These are phyloP conservation scores for Origma solitaria DNA, from an alignment of 2,113 vertebrate genomes.

Conservation along the genomic window DNA sequence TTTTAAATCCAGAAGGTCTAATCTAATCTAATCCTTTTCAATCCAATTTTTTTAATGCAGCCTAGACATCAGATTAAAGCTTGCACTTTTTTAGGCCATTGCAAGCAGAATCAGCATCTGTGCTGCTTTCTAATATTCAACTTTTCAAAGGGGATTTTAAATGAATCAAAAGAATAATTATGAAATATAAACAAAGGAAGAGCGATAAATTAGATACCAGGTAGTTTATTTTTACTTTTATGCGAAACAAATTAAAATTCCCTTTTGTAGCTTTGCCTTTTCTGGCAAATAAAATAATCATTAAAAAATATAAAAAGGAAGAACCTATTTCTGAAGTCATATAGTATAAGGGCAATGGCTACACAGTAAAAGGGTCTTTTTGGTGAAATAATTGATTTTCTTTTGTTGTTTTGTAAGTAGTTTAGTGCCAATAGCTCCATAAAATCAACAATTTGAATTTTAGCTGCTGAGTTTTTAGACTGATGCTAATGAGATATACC, in stretches of 20 bases:
- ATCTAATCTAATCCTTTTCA: conserved; percentile 98
- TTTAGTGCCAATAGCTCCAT: background rate
- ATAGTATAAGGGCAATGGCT: background rate
- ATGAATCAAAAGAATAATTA: background rate
- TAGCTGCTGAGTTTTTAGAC: background rate
- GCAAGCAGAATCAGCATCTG: conserved; percentile 84
- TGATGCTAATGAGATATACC: background rate
- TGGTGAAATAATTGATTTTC: background rate
- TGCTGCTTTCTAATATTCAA: conserved; percentile 56
- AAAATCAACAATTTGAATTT: background rate
- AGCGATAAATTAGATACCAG: background rate
- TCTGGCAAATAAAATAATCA: background rate
- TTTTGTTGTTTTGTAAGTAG: background rate
- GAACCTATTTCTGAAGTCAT: background rate
- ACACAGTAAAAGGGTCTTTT: background rate
- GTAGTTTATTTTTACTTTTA: background rate
- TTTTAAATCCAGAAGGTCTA: conserved; percentile 92
- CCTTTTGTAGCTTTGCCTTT: background rate
- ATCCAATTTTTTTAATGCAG: conserved; percentile 99
- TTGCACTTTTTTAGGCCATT: conserved; percentile 85
- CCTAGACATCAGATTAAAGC: conserved; percentile 92
- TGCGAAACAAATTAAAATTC: background rate
- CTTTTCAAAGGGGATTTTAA: conserved; percentile 29
- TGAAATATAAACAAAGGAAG: background rate
- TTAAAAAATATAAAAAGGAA: background rate